Percentiles rank a stretch among this genome's conserved stretches.
phyloP scores from a whole-genome alignment of 2,113 vertebrate genomes.

The Aptenodytes forsteri region DNA sequence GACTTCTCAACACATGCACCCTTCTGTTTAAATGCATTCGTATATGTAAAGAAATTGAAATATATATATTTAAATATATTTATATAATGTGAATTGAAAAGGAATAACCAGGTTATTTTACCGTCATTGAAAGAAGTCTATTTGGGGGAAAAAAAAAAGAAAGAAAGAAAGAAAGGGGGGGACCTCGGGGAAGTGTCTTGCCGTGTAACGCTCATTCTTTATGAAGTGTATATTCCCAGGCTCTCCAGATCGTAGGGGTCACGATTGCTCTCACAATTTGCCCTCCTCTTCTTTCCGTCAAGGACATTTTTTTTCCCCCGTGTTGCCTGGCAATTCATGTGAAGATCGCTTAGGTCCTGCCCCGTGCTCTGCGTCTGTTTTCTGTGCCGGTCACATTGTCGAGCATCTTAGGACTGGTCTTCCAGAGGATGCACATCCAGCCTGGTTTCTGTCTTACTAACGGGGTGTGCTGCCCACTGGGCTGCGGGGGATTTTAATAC shows the following conservation, averaged over 20 bases:
- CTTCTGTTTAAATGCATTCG: neutral
- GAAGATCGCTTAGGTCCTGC: neutral
- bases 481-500: neutral
- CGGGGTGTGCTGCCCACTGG: rapidly evolving
- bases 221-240: slow-evolving; percentile 18
- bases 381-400: neutral
- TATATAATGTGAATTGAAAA: neutral
- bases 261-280: neutral
- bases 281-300: neutral
- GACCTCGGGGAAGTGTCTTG: neutral
- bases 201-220: neutral
- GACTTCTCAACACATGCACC: neutral
- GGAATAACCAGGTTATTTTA: neutral
- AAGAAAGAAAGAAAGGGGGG: neutral
- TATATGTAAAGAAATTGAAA: neutral
- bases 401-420: neutral
- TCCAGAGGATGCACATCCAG: neutral
- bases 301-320: neutral
- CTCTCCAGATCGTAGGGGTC: neutral
- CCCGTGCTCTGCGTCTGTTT: neutral
- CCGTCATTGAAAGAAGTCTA: neutral
- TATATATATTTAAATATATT: neutral
- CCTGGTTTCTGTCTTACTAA: neutral
- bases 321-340: slow-evolving; percentile 37
- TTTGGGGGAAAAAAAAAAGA: neutral